These are phyloP conservation scores for Tetrax tetrax DNA, from an alignment of 2,113 vertebrate species.

Conservation along the genomic window DNA sequence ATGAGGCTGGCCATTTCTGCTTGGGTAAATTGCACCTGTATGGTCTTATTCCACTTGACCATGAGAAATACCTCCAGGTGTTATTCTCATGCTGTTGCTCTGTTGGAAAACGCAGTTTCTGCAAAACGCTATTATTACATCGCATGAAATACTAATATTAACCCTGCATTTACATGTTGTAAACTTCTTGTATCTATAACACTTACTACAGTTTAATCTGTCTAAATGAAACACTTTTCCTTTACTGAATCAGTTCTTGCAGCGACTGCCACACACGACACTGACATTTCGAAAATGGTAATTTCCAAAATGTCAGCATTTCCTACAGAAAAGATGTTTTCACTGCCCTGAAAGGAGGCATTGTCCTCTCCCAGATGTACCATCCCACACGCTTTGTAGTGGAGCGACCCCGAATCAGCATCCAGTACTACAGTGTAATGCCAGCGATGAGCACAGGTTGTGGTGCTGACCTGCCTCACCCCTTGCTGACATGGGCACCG, in stretches of 20 bases:
- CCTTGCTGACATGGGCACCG: background rate
- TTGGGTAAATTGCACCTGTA: background rate
- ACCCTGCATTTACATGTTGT: background rate
- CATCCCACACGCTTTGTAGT: background rate
- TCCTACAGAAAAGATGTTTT: background rate
- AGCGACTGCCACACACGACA: rapidly evolving
- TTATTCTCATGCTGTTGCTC: constrained; percentile 4
- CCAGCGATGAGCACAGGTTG: background rate
- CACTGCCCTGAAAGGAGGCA: background rate
- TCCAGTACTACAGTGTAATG: background rate
- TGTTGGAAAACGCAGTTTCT: background rate
- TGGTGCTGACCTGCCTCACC: background rate
- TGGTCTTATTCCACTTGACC: constrained; percentile 25
- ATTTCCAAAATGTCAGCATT: background rate
- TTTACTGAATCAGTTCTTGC: background rate
- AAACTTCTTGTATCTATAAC: background rate
- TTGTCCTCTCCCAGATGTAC: no score
- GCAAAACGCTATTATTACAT: background rate
- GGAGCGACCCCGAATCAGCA: no score
- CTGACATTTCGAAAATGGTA: background rate
- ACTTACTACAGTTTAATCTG: background rate
- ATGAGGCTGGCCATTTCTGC: background rate
- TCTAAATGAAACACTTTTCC: background rate
- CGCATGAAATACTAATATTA: background rate
- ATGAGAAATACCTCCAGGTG: constrained; percentile 50